Evolutionary conservation across 1,140 invertebrate species (phyloP).

Genomic region (Propsilocerus akamusi): DNA sequence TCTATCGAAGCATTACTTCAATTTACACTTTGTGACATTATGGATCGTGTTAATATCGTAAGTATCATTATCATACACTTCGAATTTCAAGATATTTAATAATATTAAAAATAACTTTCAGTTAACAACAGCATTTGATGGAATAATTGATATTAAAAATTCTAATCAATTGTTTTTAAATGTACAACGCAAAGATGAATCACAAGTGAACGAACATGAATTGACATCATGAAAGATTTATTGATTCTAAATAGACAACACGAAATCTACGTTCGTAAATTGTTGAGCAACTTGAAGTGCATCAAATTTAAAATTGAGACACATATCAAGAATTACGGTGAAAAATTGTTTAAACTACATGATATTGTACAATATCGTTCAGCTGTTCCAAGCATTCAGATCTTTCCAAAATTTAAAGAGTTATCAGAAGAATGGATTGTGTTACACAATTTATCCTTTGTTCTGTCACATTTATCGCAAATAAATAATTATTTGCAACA

Average conservation of each 20-base stretch:
- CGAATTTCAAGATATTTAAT: background rate
- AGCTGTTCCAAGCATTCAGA: constrained; percentile 5
- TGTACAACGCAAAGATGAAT: background rate
- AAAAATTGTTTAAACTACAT: background rate
- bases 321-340: background rate
- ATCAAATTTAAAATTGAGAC: background rate
- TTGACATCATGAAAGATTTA: background rate
- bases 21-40: constrained; percentile 2
- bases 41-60: constrained; percentile 1
- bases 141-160: background rate
- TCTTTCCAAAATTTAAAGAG: constrained; percentile 6
- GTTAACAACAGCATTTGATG: constrained; percentile 1
- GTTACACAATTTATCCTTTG: background rate
- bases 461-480: background rate
- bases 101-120: too few relatives aligned
- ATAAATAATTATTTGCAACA: background rate
- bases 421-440: constrained; percentile 1
- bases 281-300: background rate
- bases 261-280: constrained; percentile 1
- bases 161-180: background rate
- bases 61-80: background rate
- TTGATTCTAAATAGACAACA: constrained; percentile 5
- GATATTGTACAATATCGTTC: constrained; percentile 6
- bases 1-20: background rate
- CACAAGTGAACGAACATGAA: too few relatives aligned